Conservation (phyloP, 1,140 invertebrate genomes). For the Pseudomyrmex cubaensis region DNA sequence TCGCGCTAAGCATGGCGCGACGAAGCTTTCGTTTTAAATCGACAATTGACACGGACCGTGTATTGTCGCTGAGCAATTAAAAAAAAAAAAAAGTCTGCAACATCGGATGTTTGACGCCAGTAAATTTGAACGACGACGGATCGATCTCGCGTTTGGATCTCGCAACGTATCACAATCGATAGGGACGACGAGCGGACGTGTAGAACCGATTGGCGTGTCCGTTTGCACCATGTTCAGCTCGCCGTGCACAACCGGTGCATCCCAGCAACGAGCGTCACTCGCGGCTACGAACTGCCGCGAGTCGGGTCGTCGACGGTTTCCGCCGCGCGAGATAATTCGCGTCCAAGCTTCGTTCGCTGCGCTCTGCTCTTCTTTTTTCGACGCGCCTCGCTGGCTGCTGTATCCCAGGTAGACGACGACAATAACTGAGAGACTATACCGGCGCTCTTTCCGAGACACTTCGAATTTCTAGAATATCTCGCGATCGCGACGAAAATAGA, state of each 20-base stretch:
- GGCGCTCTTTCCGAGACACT: no score
- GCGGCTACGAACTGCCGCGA: constrained; percentile 20
- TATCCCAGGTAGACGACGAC: constrained; percentile 35
- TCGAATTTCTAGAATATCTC: no score
- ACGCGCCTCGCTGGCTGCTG: not conserved
- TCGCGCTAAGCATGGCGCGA: not conserved
- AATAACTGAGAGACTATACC: not conserved
- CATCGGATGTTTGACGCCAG: not conserved
- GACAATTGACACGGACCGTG: not conserved
- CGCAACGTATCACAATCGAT: constrained; percentile 7
- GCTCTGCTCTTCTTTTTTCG: not conserved
- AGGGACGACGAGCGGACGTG: not conserved
- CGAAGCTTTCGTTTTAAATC: not conserved
- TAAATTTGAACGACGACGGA: not conserved
- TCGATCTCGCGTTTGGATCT: constrained; percentile 1
- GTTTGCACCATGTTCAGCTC: not conserved
- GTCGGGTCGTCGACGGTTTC: constrained; percentile 25
- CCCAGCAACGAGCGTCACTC: constrained; percentile 15
- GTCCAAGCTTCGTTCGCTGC: not conserved
- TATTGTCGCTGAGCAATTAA: not conserved
- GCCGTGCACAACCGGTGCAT: not conserved
- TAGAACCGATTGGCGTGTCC: constrained; percentile 4
- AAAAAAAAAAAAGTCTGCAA: not conserved
- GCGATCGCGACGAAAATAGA: not conserved
- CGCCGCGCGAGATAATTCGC: constrained; percentile 23